These are phyloP conservation scores for Orbicella faveolata DNA, from an alignment of 64 coral and sea anemone genomes.

Conservation along the genomic window DNA sequence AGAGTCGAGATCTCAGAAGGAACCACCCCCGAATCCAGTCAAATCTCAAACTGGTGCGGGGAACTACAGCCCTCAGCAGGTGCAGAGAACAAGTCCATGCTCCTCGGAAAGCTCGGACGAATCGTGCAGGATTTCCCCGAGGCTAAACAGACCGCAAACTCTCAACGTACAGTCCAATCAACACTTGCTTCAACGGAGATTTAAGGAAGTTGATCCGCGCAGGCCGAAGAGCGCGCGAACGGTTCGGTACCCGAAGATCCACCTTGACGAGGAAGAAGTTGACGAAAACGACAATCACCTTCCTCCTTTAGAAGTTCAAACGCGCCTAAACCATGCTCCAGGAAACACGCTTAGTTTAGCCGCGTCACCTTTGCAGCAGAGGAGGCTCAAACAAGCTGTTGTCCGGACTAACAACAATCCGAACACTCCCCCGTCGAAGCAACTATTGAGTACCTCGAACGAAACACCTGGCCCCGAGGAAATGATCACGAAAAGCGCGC, in stretches of 20 bases:
- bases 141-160: constrained; percentile 3
- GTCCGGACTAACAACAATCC: not conserved
- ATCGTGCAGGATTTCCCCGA: not conserved
- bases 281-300: not conserved
- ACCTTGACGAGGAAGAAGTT: not conserved
- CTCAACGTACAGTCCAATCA: constrained; percentile 9
- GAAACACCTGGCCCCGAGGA: not conserved
- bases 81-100: not conserved
- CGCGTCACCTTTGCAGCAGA: not conserved
- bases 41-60: not conserved
- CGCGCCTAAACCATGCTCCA: not conserved
- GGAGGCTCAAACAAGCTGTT: constrained; percentile 3
- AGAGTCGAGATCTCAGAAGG: not conserved
- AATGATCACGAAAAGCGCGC: constrained; percentile 9
- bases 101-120: constrained; percentile 40
- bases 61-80: not conserved
- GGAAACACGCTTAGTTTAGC: not conserved
- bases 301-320: constrained; percentile 21
- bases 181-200: constrained; percentile 23
- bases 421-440: not conserved
- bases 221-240: constrained; percentile 27
- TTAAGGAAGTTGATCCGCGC: not conserved
- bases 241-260: not conserved
- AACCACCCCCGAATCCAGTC: constrained; percentile 6
- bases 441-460: not conserved